These are phyloP conservation scores for Zosterops lateralis DNA, from an alignment of 2,113 vertebrate genomes.

Conservation along the genomic window DNA sequence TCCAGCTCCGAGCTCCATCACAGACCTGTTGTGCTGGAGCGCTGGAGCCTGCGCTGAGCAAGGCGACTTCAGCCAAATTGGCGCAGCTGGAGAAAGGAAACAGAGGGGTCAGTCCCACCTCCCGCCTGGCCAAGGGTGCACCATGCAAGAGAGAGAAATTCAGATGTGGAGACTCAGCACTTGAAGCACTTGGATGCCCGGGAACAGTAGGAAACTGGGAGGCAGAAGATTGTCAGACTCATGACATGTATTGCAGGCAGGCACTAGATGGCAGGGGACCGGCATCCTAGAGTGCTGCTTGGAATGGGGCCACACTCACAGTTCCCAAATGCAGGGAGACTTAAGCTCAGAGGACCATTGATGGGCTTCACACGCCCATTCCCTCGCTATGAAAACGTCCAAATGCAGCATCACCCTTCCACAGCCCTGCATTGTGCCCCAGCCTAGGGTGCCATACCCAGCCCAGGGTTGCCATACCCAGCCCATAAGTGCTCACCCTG, in stretches of 20 bases:
- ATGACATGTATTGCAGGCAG: conserved; percentile 59
- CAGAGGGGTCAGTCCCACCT: neutral
- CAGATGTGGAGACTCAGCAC: neutral
- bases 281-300: conserved; percentile 51
- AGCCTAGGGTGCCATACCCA: neutral
- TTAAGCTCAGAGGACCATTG: neutral
- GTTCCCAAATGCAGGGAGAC: conserved; percentile 41
- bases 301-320: conserved; percentile 42
- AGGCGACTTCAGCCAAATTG: conserved; percentile 53
- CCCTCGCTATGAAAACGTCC: neutral
- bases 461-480: neutral
- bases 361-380: neutral
- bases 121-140: neutral
- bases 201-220: conserved; percentile 50
- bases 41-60: conserved; percentile 18
- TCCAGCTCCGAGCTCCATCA: conserved; percentile 47
- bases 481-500: neutral
- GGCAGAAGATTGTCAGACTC: conserved; percentile 57
- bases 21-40: conserved; percentile 67
- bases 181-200: conserved; percentile 26
- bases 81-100: conserved; percentile 40
- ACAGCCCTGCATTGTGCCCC: neutral
- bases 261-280: conserved; percentile 62
- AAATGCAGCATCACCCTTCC: neutral
- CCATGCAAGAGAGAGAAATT: neutral